Evolutionary conservation across 2,113 vertebrate genomes (phyloP), one percentile per base, ranked within the genome.

Genomic region (Ochotona curzoniae): DNA sequence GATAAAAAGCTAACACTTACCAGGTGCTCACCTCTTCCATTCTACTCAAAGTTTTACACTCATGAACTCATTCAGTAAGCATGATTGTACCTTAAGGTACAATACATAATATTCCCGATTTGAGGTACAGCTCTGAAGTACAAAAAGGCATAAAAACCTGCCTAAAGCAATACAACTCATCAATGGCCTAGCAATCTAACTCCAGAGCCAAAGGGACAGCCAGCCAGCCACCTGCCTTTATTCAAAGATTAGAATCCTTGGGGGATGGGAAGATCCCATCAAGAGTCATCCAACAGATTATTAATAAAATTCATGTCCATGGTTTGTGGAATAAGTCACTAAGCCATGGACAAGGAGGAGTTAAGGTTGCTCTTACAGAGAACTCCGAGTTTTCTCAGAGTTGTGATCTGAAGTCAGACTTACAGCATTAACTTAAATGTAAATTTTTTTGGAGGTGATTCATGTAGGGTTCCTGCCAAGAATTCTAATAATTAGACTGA

Each of bases 401-500:
- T 83, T 79, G 79, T 87, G 66, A n/a, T 87, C 96, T 97, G 15
- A 94, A 97, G 81, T 95, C 97, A 97, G 93, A 75, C 90, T 95
- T 76, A 54, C 17, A 96, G 89, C 93, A 91, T 92, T 94, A 95
- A 97, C 87, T 91, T 84, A 30, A 93, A 83, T 94, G 96, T 88
- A 97, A 87, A 96, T 94, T 97, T 97, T 97, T 97, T 64, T 88
- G 96, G 91, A 97, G 97, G 96, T 98, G 98, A 98, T 97, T 98
- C 98, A 98, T 89, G 60, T 64, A 0, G 64, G 93, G 93, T 73
- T 95, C 81, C 96, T 97, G 98, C 98, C 98, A 98, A 97, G 97
- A 98, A 98, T 97, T 94, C 98, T 97, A 97, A 92, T 97, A 97
- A 98, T 97, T 97, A 98, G 93, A 87, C 93, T 91, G 97, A 97